These are phyloP conservation scores for Lysiphlebus fabarum DNA, from an alignment of 1,140 invertebrate genomes.

Conservation along the genomic window DNA sequence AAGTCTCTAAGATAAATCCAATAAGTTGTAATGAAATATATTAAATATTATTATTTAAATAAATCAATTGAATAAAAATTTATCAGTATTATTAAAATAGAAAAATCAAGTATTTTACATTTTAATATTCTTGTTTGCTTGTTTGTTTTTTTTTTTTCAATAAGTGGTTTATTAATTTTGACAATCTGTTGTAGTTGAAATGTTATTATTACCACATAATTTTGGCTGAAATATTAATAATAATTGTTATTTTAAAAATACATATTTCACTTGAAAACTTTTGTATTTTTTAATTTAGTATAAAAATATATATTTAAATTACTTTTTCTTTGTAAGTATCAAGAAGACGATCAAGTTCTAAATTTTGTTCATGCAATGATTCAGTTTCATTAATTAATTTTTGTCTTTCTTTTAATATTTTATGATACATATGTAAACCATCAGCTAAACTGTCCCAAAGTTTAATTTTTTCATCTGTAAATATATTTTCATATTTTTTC, in stretches of 20 bases:
- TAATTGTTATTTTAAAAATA: not conserved
- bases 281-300: not conserved
- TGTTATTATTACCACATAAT: too few relatives aligned
- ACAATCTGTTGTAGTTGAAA: too few relatives aligned
- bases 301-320: conserved; percentile 16
- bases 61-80: too few relatives aligned
- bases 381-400: conserved; percentile 53
- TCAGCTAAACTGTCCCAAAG: conserved; percentile 58
- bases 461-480: conserved; percentile 49
- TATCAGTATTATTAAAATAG: too few relatives aligned
- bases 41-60: too few relatives aligned
- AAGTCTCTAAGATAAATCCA: too few relatives aligned
- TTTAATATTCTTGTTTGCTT: too few relatives aligned
- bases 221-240: conserved; percentile 22
- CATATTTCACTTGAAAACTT: not conserved
- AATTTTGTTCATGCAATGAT: conserved; percentile 55
- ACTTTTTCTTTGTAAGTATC: conserved; percentile 37
- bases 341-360: conserved; percentile 55
- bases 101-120: too few relatives aligned
- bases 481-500: conserved; percentile 51
- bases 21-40: too few relatives aligned
- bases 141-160: too few relatives aligned
- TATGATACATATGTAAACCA: conserved; percentile 58
- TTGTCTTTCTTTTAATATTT: conserved; percentile 56
- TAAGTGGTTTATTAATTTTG: too few relatives aligned